These are phyloP conservation scores for Dryobates pubescens DNA, from an alignment of 2,797 vertebrate species.

Conservation along the genomic window DNA sequence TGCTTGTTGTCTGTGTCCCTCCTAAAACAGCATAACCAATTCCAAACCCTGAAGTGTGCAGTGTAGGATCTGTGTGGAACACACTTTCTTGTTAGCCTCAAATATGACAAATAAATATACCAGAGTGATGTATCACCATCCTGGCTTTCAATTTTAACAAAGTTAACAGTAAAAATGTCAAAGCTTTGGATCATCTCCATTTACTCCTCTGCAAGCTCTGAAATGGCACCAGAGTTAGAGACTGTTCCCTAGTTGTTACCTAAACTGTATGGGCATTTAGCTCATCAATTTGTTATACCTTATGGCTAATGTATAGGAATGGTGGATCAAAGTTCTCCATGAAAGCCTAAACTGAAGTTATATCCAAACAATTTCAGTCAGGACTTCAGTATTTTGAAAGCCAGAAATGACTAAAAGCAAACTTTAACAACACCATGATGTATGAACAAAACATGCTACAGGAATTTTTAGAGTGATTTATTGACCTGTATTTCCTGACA, in stretches of 20 bases:
- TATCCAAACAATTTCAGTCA: background rate
- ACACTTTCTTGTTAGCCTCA: background rate
- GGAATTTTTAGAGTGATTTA: background rate
- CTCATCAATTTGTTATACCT: background rate
- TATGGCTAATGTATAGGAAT: background rate
- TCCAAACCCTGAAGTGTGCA: background rate
- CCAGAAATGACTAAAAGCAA: background rate
- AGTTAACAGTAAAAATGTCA: slow-evolving; percentile 41
- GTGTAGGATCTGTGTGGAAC: background rate
- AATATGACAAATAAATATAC: background rate
- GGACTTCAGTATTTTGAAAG: background rate
- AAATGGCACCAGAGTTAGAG: background rate
- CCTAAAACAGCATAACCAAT: background rate
- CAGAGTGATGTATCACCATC: background rate
- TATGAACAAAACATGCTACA: background rate
- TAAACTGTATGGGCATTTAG: background rate
- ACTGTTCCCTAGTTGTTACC: background rate
- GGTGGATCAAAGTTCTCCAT: background rate
- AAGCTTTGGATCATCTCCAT: slow-evolving; percentile 30
- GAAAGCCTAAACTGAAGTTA: background rate
- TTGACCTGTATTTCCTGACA: background rate
- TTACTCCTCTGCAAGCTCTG: slow-evolving; percentile 31
- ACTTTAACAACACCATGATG: background rate
- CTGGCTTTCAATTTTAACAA: background rate
- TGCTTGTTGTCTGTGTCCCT: rapidly evolving